phyloP scores from a whole-genome alignment of 2,113 vertebrate species.

The Oenanthe oenanthe region DNA sequence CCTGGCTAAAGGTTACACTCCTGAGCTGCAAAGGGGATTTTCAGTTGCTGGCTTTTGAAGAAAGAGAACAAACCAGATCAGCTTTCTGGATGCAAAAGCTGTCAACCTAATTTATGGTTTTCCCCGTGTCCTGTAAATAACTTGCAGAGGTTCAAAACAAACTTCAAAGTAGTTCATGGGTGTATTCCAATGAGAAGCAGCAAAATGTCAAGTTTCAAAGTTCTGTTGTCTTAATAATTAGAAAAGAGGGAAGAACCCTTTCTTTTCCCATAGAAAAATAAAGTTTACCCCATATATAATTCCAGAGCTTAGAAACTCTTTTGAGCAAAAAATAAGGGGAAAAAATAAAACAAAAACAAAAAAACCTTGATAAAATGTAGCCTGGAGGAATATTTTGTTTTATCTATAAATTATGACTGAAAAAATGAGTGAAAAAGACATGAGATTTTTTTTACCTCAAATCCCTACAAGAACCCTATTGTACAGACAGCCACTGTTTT shows the following conservation, averaged over 20 bases:
- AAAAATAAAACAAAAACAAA: rapidly evolving
- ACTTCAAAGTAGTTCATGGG: not conserved
- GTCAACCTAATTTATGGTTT: conserved; percentile 31
- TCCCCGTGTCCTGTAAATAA: not conserved
- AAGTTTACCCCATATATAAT: not conserved
- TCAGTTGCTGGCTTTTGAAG: conserved; percentile 12
- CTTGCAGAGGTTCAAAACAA: conserved; percentile 38
- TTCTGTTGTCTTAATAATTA: conserved; percentile 11
- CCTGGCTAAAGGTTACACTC: not conserved
- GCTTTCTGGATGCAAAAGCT: conserved; percentile 12
- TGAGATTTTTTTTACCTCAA: not conserved
- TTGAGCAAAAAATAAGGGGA: not conserved
- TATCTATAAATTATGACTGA: not conserved
- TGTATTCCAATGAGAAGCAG: not conserved
- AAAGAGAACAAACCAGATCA: conserved; percentile 24
- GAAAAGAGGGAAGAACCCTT: not conserved
- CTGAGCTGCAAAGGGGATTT: not conserved
- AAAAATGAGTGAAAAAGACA: not conserved
- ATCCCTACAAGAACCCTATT: not conserved
- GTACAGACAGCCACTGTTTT: not conserved
- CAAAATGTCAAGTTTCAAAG: not conserved
- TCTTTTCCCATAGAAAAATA: not conserved
- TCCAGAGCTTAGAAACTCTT: not conserved
- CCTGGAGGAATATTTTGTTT: conserved; percentile 37
- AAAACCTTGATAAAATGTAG: not conserved